Conservation (phyloP, 2,888 invertebrate genomes). For the Hemithea aestivaria region DNA sequence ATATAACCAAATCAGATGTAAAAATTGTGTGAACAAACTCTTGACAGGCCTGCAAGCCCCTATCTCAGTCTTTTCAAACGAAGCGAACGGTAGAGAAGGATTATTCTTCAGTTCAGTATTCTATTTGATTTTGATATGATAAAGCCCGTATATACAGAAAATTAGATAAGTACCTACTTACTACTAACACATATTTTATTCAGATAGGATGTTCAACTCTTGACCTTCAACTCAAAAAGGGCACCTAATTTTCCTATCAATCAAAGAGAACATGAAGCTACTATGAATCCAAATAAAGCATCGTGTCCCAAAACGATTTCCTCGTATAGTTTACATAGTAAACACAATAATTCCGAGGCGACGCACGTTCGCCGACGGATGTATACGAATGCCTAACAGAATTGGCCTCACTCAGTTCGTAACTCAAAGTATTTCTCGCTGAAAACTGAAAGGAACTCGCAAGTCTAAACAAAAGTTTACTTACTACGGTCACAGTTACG, state of each 20-base stretch:
- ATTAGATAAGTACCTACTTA: too few species aligned
- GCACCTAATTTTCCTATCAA: slow-evolving; percentile 12
- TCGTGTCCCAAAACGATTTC: slow-evolving; percentile 18
- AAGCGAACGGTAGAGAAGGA: too few species aligned
- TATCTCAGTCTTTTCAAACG: too few species aligned
- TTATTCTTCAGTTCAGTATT: too few species aligned
- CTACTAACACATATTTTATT: too few species aligned
- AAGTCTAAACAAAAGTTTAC: slow-evolving; percentile 49
- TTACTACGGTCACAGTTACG: slow-evolving; percentile 4
- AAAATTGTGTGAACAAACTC: too few species aligned
- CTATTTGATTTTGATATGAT: too few species aligned
- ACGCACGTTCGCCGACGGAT: slow-evolving; percentile 64
- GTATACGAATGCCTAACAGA: slow-evolving; percentile 62
- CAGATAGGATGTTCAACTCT: too few species aligned
- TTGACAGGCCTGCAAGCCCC: too few species aligned
- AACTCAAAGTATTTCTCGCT: slow-evolving; percentile 59
- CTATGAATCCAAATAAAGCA: slow-evolving; percentile 13
- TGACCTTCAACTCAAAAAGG: slow-evolving; percentile 11
- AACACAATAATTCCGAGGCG: slow-evolving; percentile 50
- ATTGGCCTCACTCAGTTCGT: slow-evolving; percentile 48
- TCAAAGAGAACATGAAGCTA: slow-evolving; percentile 13
- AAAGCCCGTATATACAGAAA: too few species aligned
- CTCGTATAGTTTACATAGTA: slow-evolving; percentile 37
- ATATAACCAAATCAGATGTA: too few species aligned
- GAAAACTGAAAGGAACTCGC: slow-evolving; percentile 58